Percentiles rank a stretch among this genome's conserved stretches.
Conservation (phyloP, 2,888 invertebrate species). For the Pachliopta kotzebuea region DNA sequence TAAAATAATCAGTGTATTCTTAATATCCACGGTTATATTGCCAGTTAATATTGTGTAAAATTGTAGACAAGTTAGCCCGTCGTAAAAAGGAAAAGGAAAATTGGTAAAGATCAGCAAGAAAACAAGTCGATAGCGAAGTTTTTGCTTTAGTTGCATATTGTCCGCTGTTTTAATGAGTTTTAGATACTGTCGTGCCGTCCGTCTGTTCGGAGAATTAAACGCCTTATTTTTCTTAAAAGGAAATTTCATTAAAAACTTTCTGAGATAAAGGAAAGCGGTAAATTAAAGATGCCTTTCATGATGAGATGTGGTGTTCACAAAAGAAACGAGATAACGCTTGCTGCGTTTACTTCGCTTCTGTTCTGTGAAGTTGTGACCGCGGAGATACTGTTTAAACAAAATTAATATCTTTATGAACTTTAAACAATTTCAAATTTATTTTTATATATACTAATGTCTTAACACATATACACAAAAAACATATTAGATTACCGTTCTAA, state of each 20-base stretch:
- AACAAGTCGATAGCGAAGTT: neutral
- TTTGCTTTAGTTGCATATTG: neutral
- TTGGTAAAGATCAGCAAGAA: constrained; percentile 1
- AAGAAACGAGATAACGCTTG: neutral
- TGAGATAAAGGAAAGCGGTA: constrained; percentile 19
- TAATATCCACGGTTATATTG: too few species aligned
- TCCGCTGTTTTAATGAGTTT: constrained; percentile 22
- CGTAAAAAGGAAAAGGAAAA: neutral
- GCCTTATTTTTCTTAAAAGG: constrained; percentile 16
- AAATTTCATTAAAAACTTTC: constrained; percentile 23
- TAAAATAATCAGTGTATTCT: too few species aligned
- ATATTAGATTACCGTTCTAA: too few species aligned
- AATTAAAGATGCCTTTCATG: constrained; percentile 16
- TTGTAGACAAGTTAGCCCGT: too few species aligned
- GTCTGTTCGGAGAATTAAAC: constrained; percentile 12
- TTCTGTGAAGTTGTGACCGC: neutral
- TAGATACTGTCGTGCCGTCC: constrained; percentile 7
- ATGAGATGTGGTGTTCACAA: neutral
- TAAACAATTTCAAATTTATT: neutral
- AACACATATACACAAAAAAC: too few species aligned
- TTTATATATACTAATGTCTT: too few species aligned
- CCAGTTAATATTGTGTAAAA: too few species aligned
- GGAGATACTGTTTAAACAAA: neutral
- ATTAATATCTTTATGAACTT: neutral
- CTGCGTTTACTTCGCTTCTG: neutral